Evolutionary conservation across 2,888 invertebrate genomes (phyloP).

Genomic region (Gortyna flavago): DNA sequence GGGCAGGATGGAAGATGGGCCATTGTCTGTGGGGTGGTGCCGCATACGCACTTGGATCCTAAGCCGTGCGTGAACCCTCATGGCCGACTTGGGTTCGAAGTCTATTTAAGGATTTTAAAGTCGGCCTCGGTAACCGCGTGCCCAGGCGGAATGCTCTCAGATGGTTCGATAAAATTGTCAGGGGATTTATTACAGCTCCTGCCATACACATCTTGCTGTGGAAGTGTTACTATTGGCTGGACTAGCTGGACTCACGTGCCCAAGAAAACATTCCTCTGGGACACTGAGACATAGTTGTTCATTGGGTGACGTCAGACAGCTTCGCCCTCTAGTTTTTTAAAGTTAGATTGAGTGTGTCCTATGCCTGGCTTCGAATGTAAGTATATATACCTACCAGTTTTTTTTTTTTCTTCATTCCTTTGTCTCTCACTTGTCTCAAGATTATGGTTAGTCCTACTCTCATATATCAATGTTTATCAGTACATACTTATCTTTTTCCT

Average conservation of each 20-base stretch:
- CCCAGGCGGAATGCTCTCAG: neutral
- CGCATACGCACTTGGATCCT: neutral
- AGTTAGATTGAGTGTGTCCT: constrained; percentile 15
- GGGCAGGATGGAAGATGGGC: neutral
- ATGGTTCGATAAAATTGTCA: neutral
- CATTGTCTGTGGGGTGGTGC: neutral
- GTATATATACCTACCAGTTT: neutral
- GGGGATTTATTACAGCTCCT: neutral
- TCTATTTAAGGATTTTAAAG: neutral
- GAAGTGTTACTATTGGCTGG: no score
- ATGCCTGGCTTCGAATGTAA: neutral
- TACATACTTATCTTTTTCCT: neutral
- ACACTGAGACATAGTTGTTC: neutral
- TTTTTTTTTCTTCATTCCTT: neutral
- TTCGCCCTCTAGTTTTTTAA: neutral
- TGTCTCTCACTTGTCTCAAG: neutral
- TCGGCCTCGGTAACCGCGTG: neutral
- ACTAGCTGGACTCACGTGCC: no score
- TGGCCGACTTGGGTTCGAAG: neutral
- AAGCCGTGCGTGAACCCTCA: no score
- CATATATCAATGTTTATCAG: neutral
- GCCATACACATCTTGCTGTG: no score
- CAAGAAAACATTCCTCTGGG: neutral
- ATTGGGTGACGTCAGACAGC: neutral
- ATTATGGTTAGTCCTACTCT: neutral